A percentile compares a stretch with the other conserved stretches of the same genome.
Conservation (phyloP, 2,797 vertebrate genomes). For the Myotis myotis region DNA sequence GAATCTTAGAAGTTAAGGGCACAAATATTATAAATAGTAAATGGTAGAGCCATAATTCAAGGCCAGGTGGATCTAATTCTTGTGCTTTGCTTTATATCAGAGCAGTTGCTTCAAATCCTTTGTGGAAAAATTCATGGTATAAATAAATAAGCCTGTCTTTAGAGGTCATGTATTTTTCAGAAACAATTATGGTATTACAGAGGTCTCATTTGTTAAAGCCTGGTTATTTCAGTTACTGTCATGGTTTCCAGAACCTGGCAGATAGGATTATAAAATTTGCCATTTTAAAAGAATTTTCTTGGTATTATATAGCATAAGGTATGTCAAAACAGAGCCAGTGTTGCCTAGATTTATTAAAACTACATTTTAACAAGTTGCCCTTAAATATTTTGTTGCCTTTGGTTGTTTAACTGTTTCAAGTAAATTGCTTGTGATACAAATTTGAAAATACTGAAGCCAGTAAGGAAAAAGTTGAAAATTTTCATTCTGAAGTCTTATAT, state of each 20-base stretch:
- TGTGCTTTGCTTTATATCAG: constrained; percentile 58
- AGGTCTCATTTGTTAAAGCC: constrained; percentile 51
- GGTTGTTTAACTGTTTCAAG: constrained; percentile 45
- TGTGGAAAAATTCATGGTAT: constrained; percentile 50
- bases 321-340: constrained; percentile 16
- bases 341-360: constrained; percentile 62
- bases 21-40: constrained; percentile 63
- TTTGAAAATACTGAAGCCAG: constrained; percentile 51
- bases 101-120: constrained; percentile 52
- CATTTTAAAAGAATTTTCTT: constrained; percentile 60
- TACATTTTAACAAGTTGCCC: constrained; percentile 44
- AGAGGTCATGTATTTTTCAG: constrained; percentile 59
- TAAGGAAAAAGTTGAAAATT: constrained; percentile 27
- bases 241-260: constrained; percentile 59
- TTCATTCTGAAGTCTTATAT: constrained; percentile 28
- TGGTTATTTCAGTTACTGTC: constrained; percentile 53
- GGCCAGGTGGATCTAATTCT: constrained; percentile 52
- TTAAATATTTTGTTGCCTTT: constrained; percentile 59
- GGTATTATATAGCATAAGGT: constrained; percentile 55
- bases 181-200: constrained; percentile 45
- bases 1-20: constrained; percentile 56
- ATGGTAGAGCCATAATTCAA: constrained; percentile 51
- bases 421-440: constrained; percentile 47
- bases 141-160: constrained; percentile 53
- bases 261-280: constrained; percentile 52